Conservation (phyloP, 2,797 vertebrate genomes). For the Graptemys geographica region DNA sequence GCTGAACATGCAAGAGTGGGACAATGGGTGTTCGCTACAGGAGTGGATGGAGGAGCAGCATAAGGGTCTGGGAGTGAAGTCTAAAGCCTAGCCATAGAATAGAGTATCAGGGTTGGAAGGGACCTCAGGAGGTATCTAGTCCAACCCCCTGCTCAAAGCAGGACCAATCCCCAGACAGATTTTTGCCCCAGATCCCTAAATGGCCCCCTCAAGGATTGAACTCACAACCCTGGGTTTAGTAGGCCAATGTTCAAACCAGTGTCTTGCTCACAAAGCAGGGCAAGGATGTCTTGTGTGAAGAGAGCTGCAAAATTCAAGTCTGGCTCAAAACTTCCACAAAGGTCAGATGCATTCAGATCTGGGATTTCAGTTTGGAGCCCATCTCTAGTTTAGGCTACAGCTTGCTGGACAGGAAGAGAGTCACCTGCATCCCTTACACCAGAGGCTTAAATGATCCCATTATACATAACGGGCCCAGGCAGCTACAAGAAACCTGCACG, state of each 20-base stretch:
- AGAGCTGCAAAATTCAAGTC: slow-evolving; percentile 27
- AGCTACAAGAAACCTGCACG: not conserved
- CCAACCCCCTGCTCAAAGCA: too few species aligned
- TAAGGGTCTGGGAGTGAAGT: not conserved
- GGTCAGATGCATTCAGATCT: slow-evolving; percentile 61
- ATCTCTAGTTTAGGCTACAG: slow-evolving; percentile 44
- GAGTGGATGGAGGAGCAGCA: not conserved
- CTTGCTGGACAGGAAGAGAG: not conserved
- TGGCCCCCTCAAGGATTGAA: too few species aligned
- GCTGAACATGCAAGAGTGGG: not conserved
- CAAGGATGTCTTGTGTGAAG: not conserved
- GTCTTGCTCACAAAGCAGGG: accelerated
- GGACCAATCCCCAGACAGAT: too few species aligned
- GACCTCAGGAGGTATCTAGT: too few species aligned
- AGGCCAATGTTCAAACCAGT: too few species aligned
- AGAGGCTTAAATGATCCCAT: slow-evolving; percentile 51
- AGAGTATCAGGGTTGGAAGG: too few species aligned
- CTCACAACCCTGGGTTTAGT: too few species aligned
- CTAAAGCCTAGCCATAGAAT: not conserved
- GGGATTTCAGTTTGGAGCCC: slow-evolving; percentile 15
- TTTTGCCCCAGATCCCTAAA: too few species aligned
- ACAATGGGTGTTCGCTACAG: not conserved
- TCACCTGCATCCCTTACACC: slow-evolving; percentile 59
- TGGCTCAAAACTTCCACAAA: not conserved
- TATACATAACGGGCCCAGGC: not conserved